These are phyloP conservation scores for Oligia strigilis DNA, from an alignment of 2,888 invertebrate genomes.

Conservation along the genomic window DNA sequence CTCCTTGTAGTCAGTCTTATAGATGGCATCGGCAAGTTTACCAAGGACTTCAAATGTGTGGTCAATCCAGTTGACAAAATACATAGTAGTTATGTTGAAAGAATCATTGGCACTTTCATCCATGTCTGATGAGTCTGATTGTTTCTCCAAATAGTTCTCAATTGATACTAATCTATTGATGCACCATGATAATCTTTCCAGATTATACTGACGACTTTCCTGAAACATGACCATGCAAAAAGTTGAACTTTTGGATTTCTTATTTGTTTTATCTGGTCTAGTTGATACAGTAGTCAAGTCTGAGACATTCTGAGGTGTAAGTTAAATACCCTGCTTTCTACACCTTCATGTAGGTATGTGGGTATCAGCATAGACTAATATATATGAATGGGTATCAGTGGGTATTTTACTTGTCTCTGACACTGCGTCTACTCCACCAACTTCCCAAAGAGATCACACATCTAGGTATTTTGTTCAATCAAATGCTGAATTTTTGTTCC, in stretches of 20 bases:
- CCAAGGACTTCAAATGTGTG: constrained; percentile 84
- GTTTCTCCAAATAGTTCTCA: constrained; percentile 72
- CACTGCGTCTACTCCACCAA: neutral
- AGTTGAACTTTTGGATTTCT: neutral
- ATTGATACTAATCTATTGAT: constrained; percentile 77
- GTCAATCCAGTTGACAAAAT: constrained; percentile 89
- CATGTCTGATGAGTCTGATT: constrained; percentile 33
- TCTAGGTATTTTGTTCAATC: neutral
- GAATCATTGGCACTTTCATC: constrained; percentile 72
- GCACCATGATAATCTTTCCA: constrained; percentile 85
- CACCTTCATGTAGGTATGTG: neutral
- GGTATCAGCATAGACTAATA: too few relatives aligned
- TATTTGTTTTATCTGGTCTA: neutral
- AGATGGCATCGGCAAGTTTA: constrained; percentile 79
- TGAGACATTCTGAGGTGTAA: neutral
- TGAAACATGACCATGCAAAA: constrained; percentile 63
- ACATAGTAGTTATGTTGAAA: constrained; percentile 79
- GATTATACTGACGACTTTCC: constrained; percentile 83
- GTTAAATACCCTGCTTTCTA: neutral
- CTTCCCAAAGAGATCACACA: neutral
- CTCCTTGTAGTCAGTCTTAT: constrained; percentile 79
- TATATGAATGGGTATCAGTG: too few relatives aligned
- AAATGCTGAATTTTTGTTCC: neutral
- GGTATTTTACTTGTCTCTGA: neutral
- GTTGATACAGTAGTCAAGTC: neutral